Evolutionary conservation across 1,140 invertebrate species (phyloP).

Genomic region (Popillia japonica): DNA sequence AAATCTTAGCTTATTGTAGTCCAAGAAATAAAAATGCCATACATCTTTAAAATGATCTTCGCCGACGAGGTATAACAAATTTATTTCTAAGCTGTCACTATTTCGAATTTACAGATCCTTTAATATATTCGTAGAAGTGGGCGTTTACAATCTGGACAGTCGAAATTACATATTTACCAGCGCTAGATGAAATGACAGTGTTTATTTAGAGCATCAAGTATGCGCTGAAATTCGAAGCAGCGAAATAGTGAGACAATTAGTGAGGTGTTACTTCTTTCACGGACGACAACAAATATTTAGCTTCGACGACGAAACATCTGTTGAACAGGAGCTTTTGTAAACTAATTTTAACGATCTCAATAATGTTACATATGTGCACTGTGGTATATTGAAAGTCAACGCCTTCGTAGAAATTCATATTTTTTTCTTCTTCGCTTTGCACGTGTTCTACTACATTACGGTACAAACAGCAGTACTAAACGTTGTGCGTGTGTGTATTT

Average conservation of each 20-base stretch:
- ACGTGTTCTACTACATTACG: not conserved
- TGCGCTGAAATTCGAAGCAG: constrained; percentile 10
- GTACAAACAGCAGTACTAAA: too few relatives aligned
- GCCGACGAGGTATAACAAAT: too few relatives aligned
- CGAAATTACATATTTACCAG: too few relatives aligned
- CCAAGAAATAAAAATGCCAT: too few relatives aligned
- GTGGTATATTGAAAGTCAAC: constrained; percentile 5
- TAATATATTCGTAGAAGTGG: too few relatives aligned
- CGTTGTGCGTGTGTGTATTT: too few relatives aligned
- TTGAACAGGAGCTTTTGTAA: constrained; percentile 31
- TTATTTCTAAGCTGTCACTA: too few relatives aligned
- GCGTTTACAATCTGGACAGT: too few relatives aligned
- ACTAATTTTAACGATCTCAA: constrained; percentile 31
- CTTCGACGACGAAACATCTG: constrained; percentile 12
- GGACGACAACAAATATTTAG: constrained; percentile 22
- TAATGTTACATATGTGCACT: constrained; percentile 25
- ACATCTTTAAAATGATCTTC: too few relatives aligned
- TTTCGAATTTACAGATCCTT: too few relatives aligned
- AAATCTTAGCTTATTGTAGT: not conserved
- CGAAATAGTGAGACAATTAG: constrained; percentile 22
- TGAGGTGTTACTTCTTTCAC: constrained; percentile 27
- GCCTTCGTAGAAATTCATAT: constrained; percentile 19
- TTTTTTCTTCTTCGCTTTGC: not conserved
- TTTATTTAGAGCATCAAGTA: constrained; percentile 31
- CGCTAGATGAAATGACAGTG: not conserved